phyloP scores from a whole-genome alignment of 2,113 vertebrate species.

The Plecturocebus donacophilus region DNA sequence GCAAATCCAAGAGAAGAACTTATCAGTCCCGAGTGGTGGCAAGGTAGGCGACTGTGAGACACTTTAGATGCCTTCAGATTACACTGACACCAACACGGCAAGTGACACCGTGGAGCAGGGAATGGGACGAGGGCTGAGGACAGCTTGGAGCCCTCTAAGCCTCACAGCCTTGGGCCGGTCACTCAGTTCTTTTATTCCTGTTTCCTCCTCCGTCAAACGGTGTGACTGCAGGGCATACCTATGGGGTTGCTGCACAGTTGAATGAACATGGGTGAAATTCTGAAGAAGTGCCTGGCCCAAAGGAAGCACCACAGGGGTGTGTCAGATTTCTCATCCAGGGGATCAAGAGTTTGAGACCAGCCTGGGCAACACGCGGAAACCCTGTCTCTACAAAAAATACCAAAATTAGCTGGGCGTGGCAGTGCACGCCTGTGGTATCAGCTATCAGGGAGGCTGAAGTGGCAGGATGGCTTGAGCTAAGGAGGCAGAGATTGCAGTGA shows the following conservation, averaged over 20 bases:
- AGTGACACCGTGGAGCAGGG: not conserved
- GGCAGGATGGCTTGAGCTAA: too few relatives aligned
- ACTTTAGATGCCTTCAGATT: not conserved
- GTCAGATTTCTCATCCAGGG: not conserved
- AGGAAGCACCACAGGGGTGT: not conserved
- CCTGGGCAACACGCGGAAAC: too few relatives aligned
- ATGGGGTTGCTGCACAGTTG: not conserved
- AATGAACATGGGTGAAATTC: rapidly evolving
- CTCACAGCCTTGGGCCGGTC: not conserved
- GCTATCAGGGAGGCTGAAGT: too few relatives aligned
- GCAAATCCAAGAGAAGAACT: not conserved
- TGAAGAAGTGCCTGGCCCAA: not conserved
- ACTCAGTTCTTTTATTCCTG: not conserved
- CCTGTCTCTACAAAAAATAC: too few relatives aligned
- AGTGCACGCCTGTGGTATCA: too few relatives aligned
- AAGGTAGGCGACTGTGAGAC: not conserved
- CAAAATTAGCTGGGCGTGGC: too few relatives aligned
- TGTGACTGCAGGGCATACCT: not conserved
- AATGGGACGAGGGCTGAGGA: not conserved
- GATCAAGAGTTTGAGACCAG: too few relatives aligned
- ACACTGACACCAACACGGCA: not conserved
- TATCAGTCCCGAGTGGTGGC: too few relatives aligned
- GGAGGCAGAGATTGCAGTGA: too few relatives aligned
- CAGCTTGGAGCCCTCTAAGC: not conserved
- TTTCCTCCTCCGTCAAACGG: not conserved